phyloP scores from a whole-genome alignment of 2,113 vertebrate species.

The Sphaerodactylus townsendi region DNA sequence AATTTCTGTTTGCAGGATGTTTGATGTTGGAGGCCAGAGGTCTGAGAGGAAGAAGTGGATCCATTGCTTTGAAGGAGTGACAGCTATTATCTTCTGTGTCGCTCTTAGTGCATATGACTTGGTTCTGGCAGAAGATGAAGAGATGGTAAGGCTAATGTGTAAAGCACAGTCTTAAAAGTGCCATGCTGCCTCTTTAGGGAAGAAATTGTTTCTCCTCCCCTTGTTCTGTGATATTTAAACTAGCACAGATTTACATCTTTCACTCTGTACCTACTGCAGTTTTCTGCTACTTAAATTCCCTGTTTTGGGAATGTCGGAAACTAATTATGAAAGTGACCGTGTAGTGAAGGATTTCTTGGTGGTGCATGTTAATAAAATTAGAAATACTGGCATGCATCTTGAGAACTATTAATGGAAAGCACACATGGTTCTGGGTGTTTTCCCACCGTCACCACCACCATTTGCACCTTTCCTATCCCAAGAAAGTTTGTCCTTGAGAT shows the following conservation, averaged over 20 bases:
- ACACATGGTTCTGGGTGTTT: too few relatives aligned
- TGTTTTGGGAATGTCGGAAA: neutral
- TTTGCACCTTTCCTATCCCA: too few relatives aligned
- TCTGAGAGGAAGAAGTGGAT: conserved; percentile 96
- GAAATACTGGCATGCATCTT: neutral
- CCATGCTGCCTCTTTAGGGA: neutral
- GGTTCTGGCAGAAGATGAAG: conserved; percentile 96
- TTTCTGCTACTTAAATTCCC: neutral
- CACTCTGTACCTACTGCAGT: neutral
- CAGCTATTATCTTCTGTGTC: conserved; percentile 97
- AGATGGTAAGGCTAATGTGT: conserved; percentile 84
- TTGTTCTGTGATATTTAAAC: neutral
- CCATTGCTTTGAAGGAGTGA: conserved; percentile 98
- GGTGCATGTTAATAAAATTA: neutral
- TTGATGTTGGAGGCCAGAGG: conserved; percentile 91
- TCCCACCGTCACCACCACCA: too few relatives aligned
- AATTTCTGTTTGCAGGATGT: conserved; percentile 83
- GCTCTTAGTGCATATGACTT: conserved; percentile 97
- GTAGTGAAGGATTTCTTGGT: neutral
- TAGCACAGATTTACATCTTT: neutral
- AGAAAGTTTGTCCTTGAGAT: too few relatives aligned
- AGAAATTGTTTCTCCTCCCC: neutral
- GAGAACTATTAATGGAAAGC: too few relatives aligned
- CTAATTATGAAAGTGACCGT: neutral
- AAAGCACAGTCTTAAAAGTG: neutral